phyloP scores from a whole-genome alignment of 2,113 vertebrate genomes.

The Cygnus buccinator region DNA sequence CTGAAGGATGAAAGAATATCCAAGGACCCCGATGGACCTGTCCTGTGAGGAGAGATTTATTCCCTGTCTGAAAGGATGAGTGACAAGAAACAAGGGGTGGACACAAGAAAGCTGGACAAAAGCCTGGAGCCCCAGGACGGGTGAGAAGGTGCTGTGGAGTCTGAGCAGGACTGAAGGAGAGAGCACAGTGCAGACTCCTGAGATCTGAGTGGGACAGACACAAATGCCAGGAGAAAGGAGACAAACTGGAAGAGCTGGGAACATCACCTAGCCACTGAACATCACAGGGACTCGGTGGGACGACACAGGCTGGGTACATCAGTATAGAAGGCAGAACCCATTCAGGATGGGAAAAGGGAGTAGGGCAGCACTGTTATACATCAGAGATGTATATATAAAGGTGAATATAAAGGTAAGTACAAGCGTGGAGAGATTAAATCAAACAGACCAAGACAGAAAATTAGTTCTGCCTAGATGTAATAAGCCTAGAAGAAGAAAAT shows the following conservation, averaged over 20 bases:
- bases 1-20: background rate
- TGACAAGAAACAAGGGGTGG: background rate
- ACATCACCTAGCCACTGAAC: background rate
- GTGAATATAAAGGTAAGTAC: background rate
- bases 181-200: background rate
- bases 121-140: background rate
- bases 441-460: background rate
- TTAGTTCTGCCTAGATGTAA: background rate
- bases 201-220: background rate
- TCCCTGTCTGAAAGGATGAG: background rate
- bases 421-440: background rate
- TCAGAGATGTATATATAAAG: background rate
- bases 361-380: background rate
- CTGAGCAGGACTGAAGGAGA: background rate
- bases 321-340: background rate
- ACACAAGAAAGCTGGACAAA: background rate
- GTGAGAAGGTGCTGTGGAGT: background rate
- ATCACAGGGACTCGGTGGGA: background rate
- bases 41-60: background rate
- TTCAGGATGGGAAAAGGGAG: background rate
- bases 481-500: background rate
- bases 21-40: fast-evolving
- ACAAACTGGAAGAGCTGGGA: background rate
- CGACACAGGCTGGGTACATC: background rate
- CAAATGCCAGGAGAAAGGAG: background rate